phyloP scores from a whole-genome alignment of 2,113 vertebrate genomes.

The Channa maculata region DNA sequence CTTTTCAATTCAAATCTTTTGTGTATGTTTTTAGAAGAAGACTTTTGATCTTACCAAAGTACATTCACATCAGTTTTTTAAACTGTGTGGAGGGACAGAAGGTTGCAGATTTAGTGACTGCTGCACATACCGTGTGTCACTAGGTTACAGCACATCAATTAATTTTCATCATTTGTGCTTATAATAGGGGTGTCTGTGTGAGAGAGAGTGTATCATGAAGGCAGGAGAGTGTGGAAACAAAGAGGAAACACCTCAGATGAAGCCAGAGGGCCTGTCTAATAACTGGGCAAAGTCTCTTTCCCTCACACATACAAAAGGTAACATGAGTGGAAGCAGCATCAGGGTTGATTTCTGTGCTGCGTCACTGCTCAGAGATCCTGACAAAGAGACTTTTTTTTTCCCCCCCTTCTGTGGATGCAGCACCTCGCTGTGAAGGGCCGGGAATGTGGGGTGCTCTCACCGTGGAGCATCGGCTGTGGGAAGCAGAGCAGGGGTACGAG shows the following conservation, averaged over 20 bases:
- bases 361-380: conserved; percentile 18
- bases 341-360: conserved; percentile 31
- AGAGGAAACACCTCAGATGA: conserved; percentile 59
- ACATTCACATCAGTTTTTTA: neutral
- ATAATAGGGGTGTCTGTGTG: conserved; percentile 34
- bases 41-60: too few relatives aligned
- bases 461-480: conserved; percentile 59
- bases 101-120: conserved; percentile 9
- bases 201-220: conserved; percentile 15
- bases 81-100: neutral
- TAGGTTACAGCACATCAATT: conserved; percentile 36
- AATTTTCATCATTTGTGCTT: conserved; percentile 42
- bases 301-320: neutral
- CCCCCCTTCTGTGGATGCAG: conserved; percentile 1
- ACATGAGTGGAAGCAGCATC: conserved; percentile 31
- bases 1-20: too few relatives aligned
- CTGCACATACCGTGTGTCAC: neutral
- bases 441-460: conserved; percentile 39
- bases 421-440: conserved; percentile 38
- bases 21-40: neutral
- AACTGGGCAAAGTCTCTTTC: conserved; percentile 32
- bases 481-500: conserved; percentile 69
- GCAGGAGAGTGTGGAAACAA: conserved; percentile 55
- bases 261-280: conserved; percentile 40
- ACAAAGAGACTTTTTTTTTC: neutral